Evolutionary conservation across 1,140 invertebrate species (phyloP).

Genomic region (Tenebrio molitor): DNA sequence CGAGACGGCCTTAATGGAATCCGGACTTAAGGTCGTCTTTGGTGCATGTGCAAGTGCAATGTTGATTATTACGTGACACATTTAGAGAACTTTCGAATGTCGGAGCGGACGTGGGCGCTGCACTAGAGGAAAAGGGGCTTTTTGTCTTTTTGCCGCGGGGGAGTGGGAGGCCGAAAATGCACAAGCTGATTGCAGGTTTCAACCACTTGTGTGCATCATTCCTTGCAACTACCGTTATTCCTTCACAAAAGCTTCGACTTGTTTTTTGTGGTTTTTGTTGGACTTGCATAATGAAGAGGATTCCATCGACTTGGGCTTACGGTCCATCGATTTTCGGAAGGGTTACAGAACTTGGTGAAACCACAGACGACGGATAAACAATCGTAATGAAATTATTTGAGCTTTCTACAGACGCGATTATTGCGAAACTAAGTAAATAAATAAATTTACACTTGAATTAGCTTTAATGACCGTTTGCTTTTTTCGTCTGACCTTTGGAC

Average conservation of each 20-base stretch:
- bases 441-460: constrained; percentile 24
- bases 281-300: constrained; percentile 37
- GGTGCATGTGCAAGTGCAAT: no score
- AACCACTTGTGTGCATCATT: constrained; percentile 4
- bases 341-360: constrained; percentile 4
- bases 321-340: constrained; percentile 5
- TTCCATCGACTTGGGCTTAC: background rate
- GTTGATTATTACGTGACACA: constrained; percentile 35
- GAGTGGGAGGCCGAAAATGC: background rate
- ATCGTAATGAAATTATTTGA: background rate
- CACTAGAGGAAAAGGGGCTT: constrained; percentile 1
- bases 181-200: constrained; percentile 24
- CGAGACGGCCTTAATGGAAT: background rate
- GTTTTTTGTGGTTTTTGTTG: constrained; percentile 21
- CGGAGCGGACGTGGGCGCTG: constrained; percentile 5
- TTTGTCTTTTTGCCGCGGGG: no score
- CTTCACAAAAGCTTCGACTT: constrained; percentile 17
- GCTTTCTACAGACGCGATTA: constrained; percentile 19
- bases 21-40: constrained; percentile 19
- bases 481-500: constrained; percentile 7
- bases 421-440: constrained; percentile 25
- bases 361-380: constrained; percentile 9
- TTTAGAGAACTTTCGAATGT: constrained; percentile 35
- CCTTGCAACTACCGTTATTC: constrained; percentile 31
- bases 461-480: constrained; percentile 19